Base-by-base conservation (phyloP, 2,888 invertebrate genomes). In the Crematogaster levior region DNA sequence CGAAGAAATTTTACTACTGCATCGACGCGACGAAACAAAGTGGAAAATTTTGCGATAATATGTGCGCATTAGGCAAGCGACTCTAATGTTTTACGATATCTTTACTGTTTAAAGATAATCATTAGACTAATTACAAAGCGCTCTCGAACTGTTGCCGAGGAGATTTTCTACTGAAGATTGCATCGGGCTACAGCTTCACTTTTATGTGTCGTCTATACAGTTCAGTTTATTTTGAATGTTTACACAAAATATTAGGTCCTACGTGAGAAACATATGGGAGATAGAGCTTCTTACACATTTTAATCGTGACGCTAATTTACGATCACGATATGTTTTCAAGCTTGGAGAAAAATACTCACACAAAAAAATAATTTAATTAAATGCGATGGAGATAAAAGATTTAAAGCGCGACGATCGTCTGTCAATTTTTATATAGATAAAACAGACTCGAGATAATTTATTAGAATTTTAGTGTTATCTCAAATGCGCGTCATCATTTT, bases 201-300 rank as follows among this genome's bases (percentile, higher is more conserved):
- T 88, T 87, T 89, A 85, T 88, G 37, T 58, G 43, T 27, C 21
- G 34, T 6, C 4, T 34, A 60, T 12, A 21, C 27, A 15, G 30
- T 51, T 82, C 60, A 51, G 21, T 60, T 48, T n/a, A 68, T 58
- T 61, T 30, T n/a, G 3, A 51, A 40, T 68, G 65, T 89, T 88
- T 88, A 53, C 21, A 10, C 53, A 21, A 15, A 53, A 27, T 34
- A 65, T 88, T 88, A 89, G 70, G 24, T n/a, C 7, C 4, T 15
- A 48, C 30, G 56, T 12, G 89, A 27, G 75, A 84, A 85, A 53
- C 80, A 68, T 82, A n/a, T 75, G 83, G 70, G 56, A 40, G 60
- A 40, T 18, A 24, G 48, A 21, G 37, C 12, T 58, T 40, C 12
- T 37, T 40, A 27, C 27, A 27, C 37, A n/a, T 30, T 68, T 79